Evolutionary conservation across 2,113 vertebrate species (phyloP).

Genomic region (Cariama cristata): DNA sequence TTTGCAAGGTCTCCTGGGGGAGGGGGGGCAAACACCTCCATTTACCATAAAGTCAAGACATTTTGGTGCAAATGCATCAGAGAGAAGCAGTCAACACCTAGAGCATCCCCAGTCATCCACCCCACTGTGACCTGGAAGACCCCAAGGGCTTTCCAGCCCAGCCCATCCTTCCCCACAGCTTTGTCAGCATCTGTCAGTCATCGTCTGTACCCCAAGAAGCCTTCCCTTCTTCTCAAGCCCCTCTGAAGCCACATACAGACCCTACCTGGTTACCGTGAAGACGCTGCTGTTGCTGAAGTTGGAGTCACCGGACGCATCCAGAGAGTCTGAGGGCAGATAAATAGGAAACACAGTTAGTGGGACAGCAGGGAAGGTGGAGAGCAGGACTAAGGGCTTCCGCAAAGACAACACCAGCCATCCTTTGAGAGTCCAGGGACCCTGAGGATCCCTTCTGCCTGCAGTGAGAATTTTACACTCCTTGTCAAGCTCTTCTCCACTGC

Average conservation of each 20-base stretch:
- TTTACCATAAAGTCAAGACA: not conserved
- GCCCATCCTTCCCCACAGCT: not conserved
- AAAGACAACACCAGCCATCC: not conserved
- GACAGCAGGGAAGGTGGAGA: not conserved
- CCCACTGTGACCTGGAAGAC: not conserved
- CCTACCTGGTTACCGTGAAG: conserved; percentile 82
- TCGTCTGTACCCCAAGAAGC: rapidly evolving
- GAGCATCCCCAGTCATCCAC: not conserved
- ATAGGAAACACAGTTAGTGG: not conserved
- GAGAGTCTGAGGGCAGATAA: conserved; percentile 64
- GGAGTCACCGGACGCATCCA: conserved; percentile 84
- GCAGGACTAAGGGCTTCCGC: not conserved
- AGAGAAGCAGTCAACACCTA: not conserved
- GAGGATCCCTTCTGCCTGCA: not conserved
- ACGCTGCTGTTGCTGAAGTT: conserved; percentile 81
- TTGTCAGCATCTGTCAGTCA: not conserved
- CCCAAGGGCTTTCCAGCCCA: not conserved
- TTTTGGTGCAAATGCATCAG: not conserved
- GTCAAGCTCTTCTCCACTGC: not conserved
- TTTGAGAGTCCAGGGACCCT: rapidly evolving
- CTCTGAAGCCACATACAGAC: not conserved
- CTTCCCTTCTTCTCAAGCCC: not conserved
- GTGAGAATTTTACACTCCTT: not conserved
- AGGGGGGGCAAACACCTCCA: not conserved
- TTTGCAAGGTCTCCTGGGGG: not conserved